Percentiles rank a stretch among this genome's conserved stretches.
phyloP scores from a whole-genome alignment of 2,797 vertebrate genomes.

The Tolypeutes matacus region DNA sequence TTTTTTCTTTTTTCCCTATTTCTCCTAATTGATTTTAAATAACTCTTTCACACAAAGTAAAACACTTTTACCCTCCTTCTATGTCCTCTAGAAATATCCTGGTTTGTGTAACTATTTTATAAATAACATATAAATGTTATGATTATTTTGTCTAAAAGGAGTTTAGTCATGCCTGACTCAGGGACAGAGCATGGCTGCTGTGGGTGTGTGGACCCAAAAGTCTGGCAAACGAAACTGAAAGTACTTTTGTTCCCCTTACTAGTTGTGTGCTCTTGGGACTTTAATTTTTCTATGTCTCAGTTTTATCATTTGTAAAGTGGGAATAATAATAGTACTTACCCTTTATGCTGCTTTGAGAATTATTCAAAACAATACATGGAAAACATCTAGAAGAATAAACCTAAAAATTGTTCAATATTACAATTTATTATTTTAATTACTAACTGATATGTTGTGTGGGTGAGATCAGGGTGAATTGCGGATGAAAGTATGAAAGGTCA shows the following conservation, averaged over 20 bases:
- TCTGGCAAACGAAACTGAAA: neutral
- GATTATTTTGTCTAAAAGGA: neutral
- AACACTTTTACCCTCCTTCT: neutral
- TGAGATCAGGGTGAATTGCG: neutral
- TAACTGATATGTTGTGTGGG: neutral
- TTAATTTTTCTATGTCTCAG: neutral
- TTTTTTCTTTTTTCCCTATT: no score
- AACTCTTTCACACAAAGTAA: neutral
- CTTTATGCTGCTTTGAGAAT: neutral
- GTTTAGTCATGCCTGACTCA: neutral
- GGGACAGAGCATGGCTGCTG: neutral
- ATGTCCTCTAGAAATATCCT: neutral
- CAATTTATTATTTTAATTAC: neutral
- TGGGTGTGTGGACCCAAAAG: neutral
- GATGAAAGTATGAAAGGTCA: neutral
- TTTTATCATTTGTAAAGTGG: neutral
- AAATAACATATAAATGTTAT: neutral
- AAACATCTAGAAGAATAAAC: neutral
- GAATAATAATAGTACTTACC: neutral
- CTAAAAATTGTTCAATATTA: neutral
- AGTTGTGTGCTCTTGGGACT: neutral
- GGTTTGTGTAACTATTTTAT: slow-evolving; percentile 31
- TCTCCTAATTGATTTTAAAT: neutral
- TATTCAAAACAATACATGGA: slow-evolving; percentile 9
- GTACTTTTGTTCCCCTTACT: neutral